These are phyloP conservation scores for Melozone crissalis DNA, from an alignment of 2,113 vertebrate genomes.

Conservation along the genomic window DNA sequence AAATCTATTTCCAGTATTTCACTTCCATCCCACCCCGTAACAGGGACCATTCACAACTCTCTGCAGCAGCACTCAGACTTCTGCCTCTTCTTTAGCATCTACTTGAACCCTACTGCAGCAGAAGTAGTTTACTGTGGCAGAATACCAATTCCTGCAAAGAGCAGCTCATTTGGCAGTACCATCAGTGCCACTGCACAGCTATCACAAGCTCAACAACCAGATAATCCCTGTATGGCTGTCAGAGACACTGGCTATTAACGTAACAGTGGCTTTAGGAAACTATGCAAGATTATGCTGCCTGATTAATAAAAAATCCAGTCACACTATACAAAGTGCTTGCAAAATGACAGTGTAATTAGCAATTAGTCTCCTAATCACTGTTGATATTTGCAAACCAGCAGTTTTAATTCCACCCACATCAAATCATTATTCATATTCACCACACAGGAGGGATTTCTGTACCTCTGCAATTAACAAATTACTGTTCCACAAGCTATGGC, in stretches of 20 bases:
- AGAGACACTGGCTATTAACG: not conserved
- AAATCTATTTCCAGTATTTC: not conserved
- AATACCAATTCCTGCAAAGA: not conserved
- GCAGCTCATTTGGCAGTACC: not conserved
- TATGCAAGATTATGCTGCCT: not conserved
- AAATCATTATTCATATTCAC: not conserved
- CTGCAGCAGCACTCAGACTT: not conserved
- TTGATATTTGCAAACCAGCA: not conserved
- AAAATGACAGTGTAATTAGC: not conserved
- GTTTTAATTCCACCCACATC: not conserved
- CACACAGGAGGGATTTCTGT: not conserved
- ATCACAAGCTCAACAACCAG: not conserved
- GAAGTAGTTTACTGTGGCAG: not conserved
- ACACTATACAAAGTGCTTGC: not conserved
- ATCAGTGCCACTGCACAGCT: not conserved
- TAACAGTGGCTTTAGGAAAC: not conserved
- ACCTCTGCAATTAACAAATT: not conserved
- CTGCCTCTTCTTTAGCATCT: not conserved
- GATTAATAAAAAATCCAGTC: not conserved
- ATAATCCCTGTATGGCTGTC: not conserved
- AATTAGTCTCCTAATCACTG: not conserved
- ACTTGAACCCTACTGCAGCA: not conserved
- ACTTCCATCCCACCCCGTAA: not conserved
- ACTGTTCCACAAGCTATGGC: not conserved
- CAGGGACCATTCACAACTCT: not conserved